These are phyloP conservation scores for Apotomis turbidana DNA, from an alignment of 2,888 invertebrate genomes.

Conservation along the genomic window DNA sequence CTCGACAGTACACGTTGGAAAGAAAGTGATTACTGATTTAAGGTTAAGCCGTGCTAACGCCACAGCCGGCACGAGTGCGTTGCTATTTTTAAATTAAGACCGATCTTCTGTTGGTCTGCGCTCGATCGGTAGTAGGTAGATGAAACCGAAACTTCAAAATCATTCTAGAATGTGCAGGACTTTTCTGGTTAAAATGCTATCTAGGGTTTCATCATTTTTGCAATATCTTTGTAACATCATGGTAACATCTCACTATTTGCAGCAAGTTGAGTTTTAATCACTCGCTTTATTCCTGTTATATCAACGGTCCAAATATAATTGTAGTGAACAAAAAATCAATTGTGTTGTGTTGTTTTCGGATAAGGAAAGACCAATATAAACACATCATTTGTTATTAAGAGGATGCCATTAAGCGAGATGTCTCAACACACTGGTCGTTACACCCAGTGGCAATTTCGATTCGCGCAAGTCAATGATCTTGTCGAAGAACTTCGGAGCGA, in stretches of 20 bases:
- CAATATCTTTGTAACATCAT: no score
- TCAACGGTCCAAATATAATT: background rate
- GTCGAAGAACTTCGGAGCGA: constrained; percentile 12
- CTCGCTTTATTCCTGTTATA: background rate
- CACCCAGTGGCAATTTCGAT: constrained; percentile 21
- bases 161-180: constrained; percentile 4
- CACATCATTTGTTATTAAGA: background rate
- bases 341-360: constrained; percentile 12
- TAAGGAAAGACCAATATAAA: constrained; percentile 1
- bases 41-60: constrained; percentile 65
- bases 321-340: constrained; percentile 8
- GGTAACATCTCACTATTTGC: no score
- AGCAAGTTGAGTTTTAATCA: no score
- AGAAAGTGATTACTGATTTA: constrained; percentile 40
- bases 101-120: constrained; percentile 60
- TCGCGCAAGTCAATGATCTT: constrained; percentile 21
- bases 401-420: background rate
- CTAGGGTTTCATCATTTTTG: no score
- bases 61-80: constrained; percentile 54
- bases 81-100: constrained; percentile 76
- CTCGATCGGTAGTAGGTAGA: constrained; percentile 16
- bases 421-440: background rate
- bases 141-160: constrained; percentile 10
- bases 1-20: constrained; percentile 1
- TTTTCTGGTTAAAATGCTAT: no score